Evolutionary conservation across 2,113 vertebrate genomes (phyloP).

Genomic region (Bos javanicus): DNA sequence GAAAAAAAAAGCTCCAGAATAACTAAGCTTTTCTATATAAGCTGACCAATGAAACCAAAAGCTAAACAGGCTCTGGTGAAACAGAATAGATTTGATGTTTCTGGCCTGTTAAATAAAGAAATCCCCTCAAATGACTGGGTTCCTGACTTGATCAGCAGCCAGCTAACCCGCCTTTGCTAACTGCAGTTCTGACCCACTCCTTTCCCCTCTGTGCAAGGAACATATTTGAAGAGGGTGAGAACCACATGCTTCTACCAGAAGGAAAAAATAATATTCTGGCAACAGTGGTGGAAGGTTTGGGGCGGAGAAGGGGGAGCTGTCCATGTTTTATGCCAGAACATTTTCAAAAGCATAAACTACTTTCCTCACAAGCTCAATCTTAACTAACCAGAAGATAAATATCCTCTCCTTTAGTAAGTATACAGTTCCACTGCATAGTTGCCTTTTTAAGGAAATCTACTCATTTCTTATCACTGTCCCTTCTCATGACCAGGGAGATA

Average conservation of each 20-base stretch:
- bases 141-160: slow-evolving; percentile 43
- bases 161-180: slow-evolving; percentile 50
- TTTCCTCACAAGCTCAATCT: neutral
- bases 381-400: slow-evolving; percentile 3
- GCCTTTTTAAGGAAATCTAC: neutral
- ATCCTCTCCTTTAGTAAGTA: neutral
- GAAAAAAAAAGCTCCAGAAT: slow-evolving; percentile 33
- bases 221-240: slow-evolving; percentile 54
- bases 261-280: slow-evolving; percentile 18
- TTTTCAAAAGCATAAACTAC: slow-evolving; percentile 42
- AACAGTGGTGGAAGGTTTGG: neutral
- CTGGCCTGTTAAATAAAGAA: slow-evolving; percentile 48
- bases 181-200: slow-evolving; percentile 48
- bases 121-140: slow-evolving; percentile 32
- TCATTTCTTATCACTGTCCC: neutral
- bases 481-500: neutral
- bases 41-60: slow-evolving; percentile 6
- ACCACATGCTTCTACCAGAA: slow-evolving; percentile 43
- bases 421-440: neutral
- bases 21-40: slow-evolving; percentile 33
- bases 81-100: slow-evolving; percentile 17
- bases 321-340: slow-evolving; percentile 2
- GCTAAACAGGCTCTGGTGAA: neutral
- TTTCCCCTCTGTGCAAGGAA: slow-evolving; percentile 28
- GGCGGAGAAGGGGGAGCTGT: neutral